Base-by-base conservation (phyloP, 2,888 invertebrate species). In the Pachliopta kotzebuea region DNA sequence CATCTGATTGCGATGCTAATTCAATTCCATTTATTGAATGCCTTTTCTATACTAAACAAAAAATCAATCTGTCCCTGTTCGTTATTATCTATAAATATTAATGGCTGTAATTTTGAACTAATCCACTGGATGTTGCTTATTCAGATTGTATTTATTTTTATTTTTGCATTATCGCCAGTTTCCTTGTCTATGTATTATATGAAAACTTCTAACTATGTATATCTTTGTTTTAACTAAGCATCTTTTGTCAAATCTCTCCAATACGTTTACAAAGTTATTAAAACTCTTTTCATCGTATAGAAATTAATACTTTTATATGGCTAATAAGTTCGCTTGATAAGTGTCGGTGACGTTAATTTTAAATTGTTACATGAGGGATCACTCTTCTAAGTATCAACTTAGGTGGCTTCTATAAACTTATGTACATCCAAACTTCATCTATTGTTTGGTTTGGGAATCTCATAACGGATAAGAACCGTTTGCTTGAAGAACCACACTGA, bases 1-100 rank as follows among this genome's bases (percentile, higher is more conserved):
- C 45, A n/a, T 45, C n/a, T 69, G 18, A 68, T 67, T 71, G 70
- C 68, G 69, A 20, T 31, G 20, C 37, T 61, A 18, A 45, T 45
- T 45, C 45, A n/a, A 45, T 45, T 45, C 11, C n/a, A n/a, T 54
- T 26, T 54, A 24, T 26, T 23, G 26, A 54, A 54, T 23, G 54
- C 18, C 45, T 45, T 45, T 45, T n/a, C 45, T 45, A n/a, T n/a
- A 45, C 18, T 11, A 37, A 45, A 18, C 17, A 45, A 45, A 45
- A 45, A 18, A 45, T n/a, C 45, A 45, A n/a, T 45, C 18, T 45
- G 45, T 45, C 26, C 14, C n/a, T 24, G 20, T 45, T 26, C n/a
- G 6, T 14, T 45, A 37, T 45, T 57, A 57, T 57, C 42, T 17
- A 57, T 26, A 24, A 57, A 49, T 49, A 58, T 29, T 49, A 58